These are phyloP conservation scores for Thecophora atra DNA, from an alignment of 2,888 invertebrate genomes.

Conservation along the genomic window DNA sequence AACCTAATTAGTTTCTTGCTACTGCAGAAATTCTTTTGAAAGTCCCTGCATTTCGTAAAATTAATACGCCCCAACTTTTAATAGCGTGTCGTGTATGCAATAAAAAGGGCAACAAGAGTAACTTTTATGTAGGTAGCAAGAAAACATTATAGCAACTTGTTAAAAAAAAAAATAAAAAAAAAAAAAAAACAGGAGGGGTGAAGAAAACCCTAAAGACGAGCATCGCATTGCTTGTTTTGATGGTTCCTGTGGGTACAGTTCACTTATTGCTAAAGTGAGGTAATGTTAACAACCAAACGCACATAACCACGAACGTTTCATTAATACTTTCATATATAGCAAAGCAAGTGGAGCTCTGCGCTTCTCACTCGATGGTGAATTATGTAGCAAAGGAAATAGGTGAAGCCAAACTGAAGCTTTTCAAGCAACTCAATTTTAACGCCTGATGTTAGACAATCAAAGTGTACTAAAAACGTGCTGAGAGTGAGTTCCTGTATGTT, in stretches of 20 bases:
- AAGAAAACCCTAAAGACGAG: too few relatives aligned
- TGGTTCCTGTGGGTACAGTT: conserved; percentile 38
- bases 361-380: too few relatives aligned
- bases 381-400: too few relatives aligned
- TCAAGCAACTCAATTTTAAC: background rate
- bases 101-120: background rate
- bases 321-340: too few relatives aligned
- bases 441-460: background rate
- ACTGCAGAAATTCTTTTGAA: too few relatives aligned
- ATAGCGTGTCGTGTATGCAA: background rate
- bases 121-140: too few relatives aligned
- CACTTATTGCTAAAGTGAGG: conserved; percentile 51
- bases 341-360: too few relatives aligned
- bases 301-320: background rate
- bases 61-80: background rate
- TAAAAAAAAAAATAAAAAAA: too few relatives aligned
- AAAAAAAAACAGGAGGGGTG: too few relatives aligned
- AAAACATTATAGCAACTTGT: too few relatives aligned
- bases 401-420: background rate
- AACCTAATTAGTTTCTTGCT: too few relatives aligned
- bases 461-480: background rate
- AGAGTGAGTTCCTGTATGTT: background rate
- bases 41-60: background rate
- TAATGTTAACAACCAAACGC: conserved; percentile 4
- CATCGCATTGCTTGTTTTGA: too few relatives aligned